Evolutionary conservation across 1,140 invertebrate genomes (phyloP).

Genomic region (Piezodorus guildinii): DNA sequence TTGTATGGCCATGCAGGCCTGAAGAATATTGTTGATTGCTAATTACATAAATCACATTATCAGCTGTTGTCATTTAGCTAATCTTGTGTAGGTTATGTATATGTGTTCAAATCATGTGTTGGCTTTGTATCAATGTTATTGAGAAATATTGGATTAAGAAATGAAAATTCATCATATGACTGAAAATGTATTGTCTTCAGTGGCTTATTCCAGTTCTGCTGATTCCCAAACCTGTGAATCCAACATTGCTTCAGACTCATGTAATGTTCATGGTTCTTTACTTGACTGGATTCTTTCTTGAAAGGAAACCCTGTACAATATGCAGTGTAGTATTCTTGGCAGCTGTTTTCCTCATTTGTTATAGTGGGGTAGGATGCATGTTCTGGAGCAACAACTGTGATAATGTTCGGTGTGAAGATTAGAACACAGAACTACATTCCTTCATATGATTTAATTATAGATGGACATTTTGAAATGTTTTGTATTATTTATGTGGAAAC

Average conservation of each 20-base stretch:
- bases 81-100: slow-evolving; percentile 10
- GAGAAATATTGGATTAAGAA: slow-evolving; percentile 1
- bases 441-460: no score
- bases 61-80: slow-evolving; percentile 3
- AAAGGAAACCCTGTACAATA: slow-evolving; percentile 91
- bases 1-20: no score
- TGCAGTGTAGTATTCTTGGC: slow-evolving; percentile 87
- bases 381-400: slow-evolving; percentile 77
- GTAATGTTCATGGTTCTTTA: slow-evolving; percentile 94
- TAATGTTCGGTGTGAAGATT: slow-evolving; percentile 54
- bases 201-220: slow-evolving; percentile 93
- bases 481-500: no score
- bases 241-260: slow-evolving; percentile 86
- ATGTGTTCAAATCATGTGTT: neutral
- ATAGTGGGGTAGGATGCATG: slow-evolving; percentile 87
- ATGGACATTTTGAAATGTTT: no score
- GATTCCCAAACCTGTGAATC: slow-evolving; percentile 93
- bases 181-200: slow-evolving; percentile 91
- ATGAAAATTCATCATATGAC: neutral
- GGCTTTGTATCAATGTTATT: neutral
- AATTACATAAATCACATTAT: neutral
- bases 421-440: no score
- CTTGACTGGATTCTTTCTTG: slow-evolving; percentile 84
- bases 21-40: no score
- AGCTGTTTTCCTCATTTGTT: slow-evolving; percentile 86